phyloP scores from a whole-genome alignment of 2,888 invertebrate genomes.

The Argyresthia albistria region DNA sequence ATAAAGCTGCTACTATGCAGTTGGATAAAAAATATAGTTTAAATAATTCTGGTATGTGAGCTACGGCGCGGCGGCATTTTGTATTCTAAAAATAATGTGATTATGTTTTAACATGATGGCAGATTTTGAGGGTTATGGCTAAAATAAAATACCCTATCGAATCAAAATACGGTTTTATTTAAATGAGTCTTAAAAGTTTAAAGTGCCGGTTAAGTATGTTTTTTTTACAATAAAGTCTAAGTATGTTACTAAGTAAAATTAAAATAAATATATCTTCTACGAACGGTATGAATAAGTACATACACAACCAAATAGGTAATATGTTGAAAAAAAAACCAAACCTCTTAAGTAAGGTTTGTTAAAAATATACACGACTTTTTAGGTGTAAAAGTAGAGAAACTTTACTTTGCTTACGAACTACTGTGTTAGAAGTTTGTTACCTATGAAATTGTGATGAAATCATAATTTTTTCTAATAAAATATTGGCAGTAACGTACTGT shows the following conservation, averaged over 20 bases:
- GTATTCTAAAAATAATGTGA: conserved; percentile 10
- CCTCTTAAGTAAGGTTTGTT: not conserved
- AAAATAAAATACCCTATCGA: conserved; percentile 57
- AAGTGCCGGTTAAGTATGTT: conserved; percentile 65
- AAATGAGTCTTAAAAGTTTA: conserved; percentile 52
- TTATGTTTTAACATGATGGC: conserved; percentile 13
- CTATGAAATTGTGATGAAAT: conserved; percentile 15
- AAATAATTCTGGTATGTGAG: conserved; percentile 66
- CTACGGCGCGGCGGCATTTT: conserved; percentile 32
- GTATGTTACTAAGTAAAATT: conserved; percentile 58
- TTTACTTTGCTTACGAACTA: conserved; percentile 36
- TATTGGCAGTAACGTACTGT: conserved; percentile 5
- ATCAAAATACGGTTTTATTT: conserved; percentile 66
- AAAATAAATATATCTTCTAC: conserved; percentile 35
- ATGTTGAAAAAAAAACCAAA: conserved; percentile 25
- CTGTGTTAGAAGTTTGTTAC: conserved; percentile 44
- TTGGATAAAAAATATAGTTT: conserved; percentile 13
- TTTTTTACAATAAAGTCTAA: conserved; percentile 55
- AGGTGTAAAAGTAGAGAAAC: conserved; percentile 52
- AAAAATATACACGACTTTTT: conserved; percentile 18
- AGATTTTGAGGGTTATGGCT: conserved; percentile 23
- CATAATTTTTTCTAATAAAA: not conserved
- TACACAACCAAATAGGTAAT: conserved; percentile 66
- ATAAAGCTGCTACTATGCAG: conserved; percentile 53
- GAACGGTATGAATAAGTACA: conserved; percentile 70